phyloP scores from a whole-genome alignment of 2,797 vertebrate species.

The Nothura maculosa region DNA sequence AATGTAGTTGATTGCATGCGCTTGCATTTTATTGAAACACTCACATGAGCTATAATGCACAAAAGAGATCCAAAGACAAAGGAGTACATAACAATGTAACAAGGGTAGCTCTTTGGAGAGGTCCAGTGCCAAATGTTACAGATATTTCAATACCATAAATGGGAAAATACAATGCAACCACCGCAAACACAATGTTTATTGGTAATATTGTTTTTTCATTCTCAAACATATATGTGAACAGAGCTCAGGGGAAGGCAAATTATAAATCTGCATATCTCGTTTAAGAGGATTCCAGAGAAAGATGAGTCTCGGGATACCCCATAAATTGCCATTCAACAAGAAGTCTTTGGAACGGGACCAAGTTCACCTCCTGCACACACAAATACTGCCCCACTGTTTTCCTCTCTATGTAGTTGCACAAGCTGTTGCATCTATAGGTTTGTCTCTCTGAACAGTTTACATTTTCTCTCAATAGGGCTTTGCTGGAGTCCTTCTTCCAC shows the following conservation, averaged over 20 bases:
- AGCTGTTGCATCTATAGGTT: background rate
- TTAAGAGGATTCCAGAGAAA: background rate
- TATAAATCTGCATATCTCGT: background rate
- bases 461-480: background rate
- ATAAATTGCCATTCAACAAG: background rate
- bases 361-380: background rate
- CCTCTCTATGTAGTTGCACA: background rate
- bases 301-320: background rate
- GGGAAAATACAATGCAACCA: background rate
- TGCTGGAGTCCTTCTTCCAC: background rate
- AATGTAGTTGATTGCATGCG: background rate
- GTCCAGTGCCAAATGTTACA: background rate
- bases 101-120: background rate
- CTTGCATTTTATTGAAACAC: conserved; percentile 2
- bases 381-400: accelerated
- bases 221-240: background rate
- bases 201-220: background rate
- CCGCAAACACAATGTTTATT: background rate
- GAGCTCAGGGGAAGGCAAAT: background rate
- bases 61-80: background rate
- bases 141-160: background rate
- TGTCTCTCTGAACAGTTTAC: background rate
- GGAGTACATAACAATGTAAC: background rate
- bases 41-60: background rate
- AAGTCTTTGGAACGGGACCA: background rate